Base-by-base conservation (phyloP, 2,888 invertebrate species). In the Melanostoma mellinum region DNA sequence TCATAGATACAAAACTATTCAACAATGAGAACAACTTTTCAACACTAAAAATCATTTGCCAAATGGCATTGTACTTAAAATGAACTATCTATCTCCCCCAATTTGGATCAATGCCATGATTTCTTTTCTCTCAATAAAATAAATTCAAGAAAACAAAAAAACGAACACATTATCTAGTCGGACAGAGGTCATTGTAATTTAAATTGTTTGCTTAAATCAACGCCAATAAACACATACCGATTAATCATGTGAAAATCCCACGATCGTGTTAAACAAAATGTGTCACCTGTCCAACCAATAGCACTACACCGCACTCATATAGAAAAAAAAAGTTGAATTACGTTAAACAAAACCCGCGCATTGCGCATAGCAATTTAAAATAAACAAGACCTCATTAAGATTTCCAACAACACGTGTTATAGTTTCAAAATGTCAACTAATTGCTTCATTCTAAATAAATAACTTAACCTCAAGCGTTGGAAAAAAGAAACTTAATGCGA, bases 371-470 rank as follows among this genome's bases (percentile, higher is more conserved):
- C 38, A 63, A 63, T 63, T 63, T 38, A 46, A 63, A 63, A 63
- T 63, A 63, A 50, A 63, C 63, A 50, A 63, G 63, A 63, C 48
- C 52, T 77, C 69, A 82, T 77, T 82, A 63, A 63, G 72, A 58
- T 68, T 61, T 68, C 61, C 63, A 77, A 73, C 68, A 82, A 82
- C 82, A 77, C 77, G 58, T 82, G 73, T 77, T 78, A 65, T 69
- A 65, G 82, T 73, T 69, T 82, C 48, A 46, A 73, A 69, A 77
- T 82, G 82, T 73, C 77, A 73, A 65, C 68, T 77, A 82, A 82
- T 82, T 77, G 77, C 82, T 77, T 82, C 56, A 77, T 77, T 77
- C 58, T 46, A 77, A 77, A 77, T 77, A 72, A 72, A 72, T 68
- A 73, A 33, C 58, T 69, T 33, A 68, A 69, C 78, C 32, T 36